phyloP scores from a whole-genome alignment of 92 coral and sea anemone species.

The Bergia puertoricense region DNA sequence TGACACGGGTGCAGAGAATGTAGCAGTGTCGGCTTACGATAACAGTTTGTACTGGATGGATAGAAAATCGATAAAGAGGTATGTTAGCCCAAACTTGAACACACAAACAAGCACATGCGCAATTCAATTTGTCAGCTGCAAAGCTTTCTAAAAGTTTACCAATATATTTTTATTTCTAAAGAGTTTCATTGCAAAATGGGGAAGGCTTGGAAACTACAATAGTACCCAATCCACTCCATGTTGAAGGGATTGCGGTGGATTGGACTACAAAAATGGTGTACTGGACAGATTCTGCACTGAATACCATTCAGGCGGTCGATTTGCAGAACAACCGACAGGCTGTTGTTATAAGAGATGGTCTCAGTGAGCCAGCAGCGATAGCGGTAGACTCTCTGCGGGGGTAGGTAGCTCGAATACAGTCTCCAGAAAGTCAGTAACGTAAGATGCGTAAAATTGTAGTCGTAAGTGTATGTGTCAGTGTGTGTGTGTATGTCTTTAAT shows the following conservation, averaged over 20 bases:
- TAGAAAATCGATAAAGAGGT: conserved; percentile 3
- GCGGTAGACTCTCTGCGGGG: conserved; percentile 25
- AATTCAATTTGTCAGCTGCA: background rate
- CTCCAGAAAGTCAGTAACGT: background rate
- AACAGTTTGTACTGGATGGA: conserved; percentile 3
- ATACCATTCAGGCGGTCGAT: background rate
- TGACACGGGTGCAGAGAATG: background rate
- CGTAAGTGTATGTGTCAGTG: too few species aligned
- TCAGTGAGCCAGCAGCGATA: conserved; percentile 11
- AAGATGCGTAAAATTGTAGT: too few species aligned
- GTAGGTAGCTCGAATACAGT: background rate
- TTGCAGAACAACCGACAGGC: background rate
- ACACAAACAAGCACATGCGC: too few species aligned
- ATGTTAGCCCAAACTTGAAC: background rate
- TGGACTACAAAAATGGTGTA: conserved; percentile 5
- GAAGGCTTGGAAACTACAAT: background rate
- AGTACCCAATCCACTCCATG: conserved; percentile 1
- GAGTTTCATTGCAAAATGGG: background rate
- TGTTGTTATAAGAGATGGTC: background rate
- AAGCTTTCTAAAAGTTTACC: background rate
- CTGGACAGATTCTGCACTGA: conserved; percentile 19
- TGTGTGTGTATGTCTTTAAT: too few species aligned
- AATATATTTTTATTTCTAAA: background rate
- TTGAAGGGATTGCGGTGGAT: conserved; percentile 34
- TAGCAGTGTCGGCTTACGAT: background rate